Evolutionary conservation across 2,888 invertebrate species (phyloP), one percentile per base, ranked within the genome.

Genomic region (Strigamia transsilvanica): DNA sequence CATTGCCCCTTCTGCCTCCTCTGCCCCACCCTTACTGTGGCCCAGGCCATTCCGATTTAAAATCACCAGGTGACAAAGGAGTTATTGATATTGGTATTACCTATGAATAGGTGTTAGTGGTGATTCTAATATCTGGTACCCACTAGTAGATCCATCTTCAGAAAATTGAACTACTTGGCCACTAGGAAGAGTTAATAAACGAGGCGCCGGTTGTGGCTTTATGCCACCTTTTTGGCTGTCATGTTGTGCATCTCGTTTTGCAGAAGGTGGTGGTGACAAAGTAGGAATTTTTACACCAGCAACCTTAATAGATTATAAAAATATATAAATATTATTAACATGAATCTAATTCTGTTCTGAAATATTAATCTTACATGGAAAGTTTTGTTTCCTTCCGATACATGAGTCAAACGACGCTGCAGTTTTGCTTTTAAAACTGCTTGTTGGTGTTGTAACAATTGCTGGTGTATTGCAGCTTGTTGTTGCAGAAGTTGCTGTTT

Each of bases 131-230:
- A 82, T 80, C 18, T 77, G 81, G 42, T 80, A 82, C 13, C 78
- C 61, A 18, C 23, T 34, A 12, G 32, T 56, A 9, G 61, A 21
- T 13, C 38, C 80, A 13, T 80, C 42, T 23, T 15, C 80, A 42
- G 18, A 13, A 18, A 23, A 10, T 21, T 77, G 56, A 21, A 46
- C 78, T 10, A 77, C 82, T 32, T 79, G 51, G 34, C 83, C 56
- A 79, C 82, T 79, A 38, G 82, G 18, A 21, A 73, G 34, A 23
- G 80, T 51, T 12, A 80, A 21, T 27, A 73, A 56, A 46, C 82
- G 34, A 12, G 83, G 83, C 2, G 82, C 83, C 6, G 82, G 82
- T 32, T 61, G 73, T 73, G 51, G 83, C 38, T 82, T 83, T 66
- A 13, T 79, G 79, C 6, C 82, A 80, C 23, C 81, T 23, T 23